Conservation (phyloP, 1,140 invertebrate species). For the Homarus americanus region DNA sequence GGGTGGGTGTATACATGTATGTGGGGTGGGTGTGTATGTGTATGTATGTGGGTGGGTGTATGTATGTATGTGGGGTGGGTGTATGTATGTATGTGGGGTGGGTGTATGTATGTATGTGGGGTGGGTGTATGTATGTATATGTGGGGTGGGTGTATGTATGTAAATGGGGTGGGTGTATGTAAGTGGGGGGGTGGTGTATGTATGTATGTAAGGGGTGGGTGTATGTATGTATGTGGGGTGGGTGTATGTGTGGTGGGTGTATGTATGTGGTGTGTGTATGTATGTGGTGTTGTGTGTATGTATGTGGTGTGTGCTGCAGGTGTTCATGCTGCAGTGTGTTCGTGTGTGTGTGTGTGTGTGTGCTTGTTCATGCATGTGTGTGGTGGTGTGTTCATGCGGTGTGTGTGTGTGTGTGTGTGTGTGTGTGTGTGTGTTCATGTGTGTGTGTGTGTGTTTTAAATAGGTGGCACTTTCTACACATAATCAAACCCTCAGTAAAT, state of each 20-base stretch:
- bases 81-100: neutral
- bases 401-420: conserved; percentile 8
- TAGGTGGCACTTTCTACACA: conserved; percentile 61
- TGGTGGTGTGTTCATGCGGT: neutral
- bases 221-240: neutral
- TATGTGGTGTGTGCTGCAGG: no score
- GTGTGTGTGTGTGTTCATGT: conserved; percentile 1
- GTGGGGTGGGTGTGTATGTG: neutral
- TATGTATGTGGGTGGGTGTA: conserved; percentile 10
- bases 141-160: neutral
- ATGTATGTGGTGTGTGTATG: neutral
- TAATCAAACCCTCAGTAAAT: conserved; percentile 47
- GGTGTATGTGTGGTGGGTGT: no score
- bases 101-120: conserved; percentile 18
- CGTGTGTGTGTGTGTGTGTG: neutral
- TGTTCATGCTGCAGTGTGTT: no score
- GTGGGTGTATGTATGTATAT: conserved; percentile 12
- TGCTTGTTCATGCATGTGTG: conserved; percentile 4
- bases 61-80: conserved; percentile 11
- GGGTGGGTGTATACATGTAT: conserved; percentile 1
- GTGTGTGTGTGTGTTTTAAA: neutral
- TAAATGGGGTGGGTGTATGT: conserved; percentile 32
- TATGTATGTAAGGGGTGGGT: neutral
- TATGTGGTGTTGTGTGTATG: neutral
- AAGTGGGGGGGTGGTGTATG: neutral